Evolutionary conservation across 2,113 vertebrate genomes (phyloP).

Genomic region (Cinclus mexicanus): DNA sequence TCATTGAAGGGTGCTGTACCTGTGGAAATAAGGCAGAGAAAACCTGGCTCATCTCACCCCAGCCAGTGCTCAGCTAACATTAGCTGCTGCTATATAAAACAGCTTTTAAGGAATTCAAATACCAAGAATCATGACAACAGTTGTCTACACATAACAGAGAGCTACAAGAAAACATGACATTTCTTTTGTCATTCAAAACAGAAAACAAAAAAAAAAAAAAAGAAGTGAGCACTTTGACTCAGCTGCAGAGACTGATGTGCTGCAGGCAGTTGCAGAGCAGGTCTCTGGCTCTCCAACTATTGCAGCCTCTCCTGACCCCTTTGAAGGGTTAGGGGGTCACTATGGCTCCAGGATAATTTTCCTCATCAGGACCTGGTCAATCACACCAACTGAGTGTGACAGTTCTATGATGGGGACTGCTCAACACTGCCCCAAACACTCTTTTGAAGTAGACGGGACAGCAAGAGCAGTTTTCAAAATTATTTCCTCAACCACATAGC

Average conservation of each 20-base stretch:
- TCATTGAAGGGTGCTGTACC: background rate
- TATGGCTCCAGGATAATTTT: background rate
- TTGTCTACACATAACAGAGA: background rate
- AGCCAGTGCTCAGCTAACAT: background rate
- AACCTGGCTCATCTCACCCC: background rate
- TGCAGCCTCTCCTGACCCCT: background rate
- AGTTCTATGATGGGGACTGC: constrained; percentile 22
- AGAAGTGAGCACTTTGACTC: background rate
- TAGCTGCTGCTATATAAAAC: background rate
- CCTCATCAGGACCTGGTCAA: constrained; percentile 20
- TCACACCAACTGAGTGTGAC: constrained; percentile 48
- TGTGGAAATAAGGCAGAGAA: background rate
- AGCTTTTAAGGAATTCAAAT: background rate
- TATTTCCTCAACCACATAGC: background rate
- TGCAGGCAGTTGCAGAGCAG: background rate
- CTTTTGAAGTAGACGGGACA: constrained; percentile 52
- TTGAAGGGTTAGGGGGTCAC: background rate
- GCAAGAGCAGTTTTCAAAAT: constrained; percentile 42
- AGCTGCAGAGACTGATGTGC: background rate
- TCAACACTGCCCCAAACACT: background rate
- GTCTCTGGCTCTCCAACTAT: background rate
- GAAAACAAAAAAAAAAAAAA: background rate
- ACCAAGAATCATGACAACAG: background rate
- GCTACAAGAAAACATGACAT: background rate
- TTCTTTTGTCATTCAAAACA: background rate